Evolutionary conservation across 2,888 invertebrate species (phyloP).

Genomic region (Drosophila anceps): DNA sequence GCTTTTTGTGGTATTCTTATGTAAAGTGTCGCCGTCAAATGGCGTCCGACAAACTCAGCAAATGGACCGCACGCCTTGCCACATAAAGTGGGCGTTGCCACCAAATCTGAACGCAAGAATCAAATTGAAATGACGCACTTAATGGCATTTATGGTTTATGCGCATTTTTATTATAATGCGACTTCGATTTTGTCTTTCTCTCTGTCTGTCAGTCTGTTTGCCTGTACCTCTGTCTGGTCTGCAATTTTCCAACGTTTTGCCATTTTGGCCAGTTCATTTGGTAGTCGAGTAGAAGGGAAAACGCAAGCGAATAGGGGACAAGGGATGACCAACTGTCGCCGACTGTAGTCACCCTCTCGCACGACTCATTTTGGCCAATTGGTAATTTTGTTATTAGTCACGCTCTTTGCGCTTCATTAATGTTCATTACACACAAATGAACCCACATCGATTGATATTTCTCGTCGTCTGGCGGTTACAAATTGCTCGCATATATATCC

Average conservation of each 20-base stretch:
- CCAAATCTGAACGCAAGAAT: constrained; percentile 68
- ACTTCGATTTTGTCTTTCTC: constrained; percentile 35
- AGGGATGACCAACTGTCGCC: constrained; percentile 63
- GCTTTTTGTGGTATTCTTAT: constrained; percentile 35
- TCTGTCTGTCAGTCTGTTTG: neutral
- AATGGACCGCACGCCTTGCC: constrained; percentile 26
- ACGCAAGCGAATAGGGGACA: neutral
- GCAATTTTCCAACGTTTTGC: constrained; percentile 35
- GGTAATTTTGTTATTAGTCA: constrained; percentile 81
- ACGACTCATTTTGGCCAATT: constrained; percentile 73
- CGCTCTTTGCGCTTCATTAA: constrained; percentile 81
- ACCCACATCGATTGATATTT: constrained; percentile 81
- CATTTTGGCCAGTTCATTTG: constrained; percentile 49
- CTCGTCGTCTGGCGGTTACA: constrained; percentile 68
- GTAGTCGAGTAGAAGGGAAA: neutral
- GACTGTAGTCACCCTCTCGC: constrained; percentile 17
- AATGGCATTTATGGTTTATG: constrained; percentile 79
- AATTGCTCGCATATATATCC: constrained; percentile 32
- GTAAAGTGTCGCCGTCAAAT: constrained; percentile 51
- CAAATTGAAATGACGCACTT: constrained; percentile 80
- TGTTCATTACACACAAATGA: constrained; percentile 81
- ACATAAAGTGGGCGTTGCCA: constrained; percentile 48
- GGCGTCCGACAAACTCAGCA: constrained; percentile 43
- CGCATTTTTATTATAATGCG: constrained; percentile 71
- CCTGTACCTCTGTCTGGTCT: constrained; percentile 16